phyloP scores from a whole-genome alignment of 2,888 invertebrate species.

The Sinodicranocentrus sp. region DNA sequence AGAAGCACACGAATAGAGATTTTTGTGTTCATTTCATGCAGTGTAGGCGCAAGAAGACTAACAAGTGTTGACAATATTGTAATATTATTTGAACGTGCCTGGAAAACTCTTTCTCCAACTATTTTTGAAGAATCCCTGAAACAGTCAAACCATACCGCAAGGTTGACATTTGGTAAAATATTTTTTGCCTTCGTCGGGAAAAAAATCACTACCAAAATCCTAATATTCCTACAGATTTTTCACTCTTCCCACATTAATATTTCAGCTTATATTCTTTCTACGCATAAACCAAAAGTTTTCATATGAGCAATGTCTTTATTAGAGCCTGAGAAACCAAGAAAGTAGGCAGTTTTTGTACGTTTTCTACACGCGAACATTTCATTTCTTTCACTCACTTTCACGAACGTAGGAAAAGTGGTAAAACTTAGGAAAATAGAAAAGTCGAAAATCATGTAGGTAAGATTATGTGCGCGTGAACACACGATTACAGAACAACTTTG shows the following conservation, averaged over 20 bases:
- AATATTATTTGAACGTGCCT: neutral
- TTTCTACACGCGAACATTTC: neutral
- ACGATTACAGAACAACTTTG: neutral
- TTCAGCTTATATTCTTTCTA: neutral
- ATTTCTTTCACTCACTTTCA: neutral
- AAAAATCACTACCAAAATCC: neutral
- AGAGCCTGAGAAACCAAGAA: no score
- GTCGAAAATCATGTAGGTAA: neutral
- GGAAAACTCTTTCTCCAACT: neutral
- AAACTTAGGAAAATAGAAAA: neutral
- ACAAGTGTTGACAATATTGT: slow-evolving; percentile 16
- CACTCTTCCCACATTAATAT: neutral
- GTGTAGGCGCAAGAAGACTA: neutral
- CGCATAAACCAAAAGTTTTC: neutral
- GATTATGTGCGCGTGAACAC: neutral
- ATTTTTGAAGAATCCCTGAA: neutral
- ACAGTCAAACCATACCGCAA: neutral
- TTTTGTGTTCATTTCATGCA: neutral
- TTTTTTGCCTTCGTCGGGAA: neutral
- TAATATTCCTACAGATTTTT: neutral
- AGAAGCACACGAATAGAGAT: neutral
- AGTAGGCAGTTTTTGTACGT: neutral
- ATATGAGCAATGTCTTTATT: no score
- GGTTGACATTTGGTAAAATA: neutral
- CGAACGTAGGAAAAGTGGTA: neutral